Evolutionary conservation across 2,113 vertebrate genomes (phyloP).

Genomic region (Brachypteracias leptosomus): DNA sequence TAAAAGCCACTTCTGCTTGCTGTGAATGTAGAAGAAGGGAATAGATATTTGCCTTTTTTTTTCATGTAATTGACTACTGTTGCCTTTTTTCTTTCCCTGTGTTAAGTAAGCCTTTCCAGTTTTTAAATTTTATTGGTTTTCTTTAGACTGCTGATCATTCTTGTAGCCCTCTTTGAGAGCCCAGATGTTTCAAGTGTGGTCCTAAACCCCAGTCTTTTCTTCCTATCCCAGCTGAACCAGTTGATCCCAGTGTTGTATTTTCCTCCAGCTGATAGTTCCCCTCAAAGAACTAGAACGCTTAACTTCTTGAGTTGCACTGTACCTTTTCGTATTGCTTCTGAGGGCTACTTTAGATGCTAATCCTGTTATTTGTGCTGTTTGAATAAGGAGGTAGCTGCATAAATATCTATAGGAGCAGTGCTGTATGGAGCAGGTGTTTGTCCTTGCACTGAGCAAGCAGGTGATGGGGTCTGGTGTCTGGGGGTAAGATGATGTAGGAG

Average conservation of each 20-base stretch:
- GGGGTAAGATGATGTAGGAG: not conserved
- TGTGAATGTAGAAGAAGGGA: not conserved
- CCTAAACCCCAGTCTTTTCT: not conserved
- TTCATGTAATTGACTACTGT: not conserved
- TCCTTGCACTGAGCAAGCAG: not conserved
- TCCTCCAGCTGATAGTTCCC: not conserved
- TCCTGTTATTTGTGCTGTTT: not conserved
- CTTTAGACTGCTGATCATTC: not conserved
- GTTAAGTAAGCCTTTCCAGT: not conserved
- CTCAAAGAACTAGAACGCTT: not conserved
- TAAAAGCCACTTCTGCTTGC: constrained; percentile 1
- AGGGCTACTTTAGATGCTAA: not conserved
- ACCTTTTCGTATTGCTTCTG: not conserved
- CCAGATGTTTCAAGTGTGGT: not conserved
- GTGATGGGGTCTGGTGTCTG: not conserved
- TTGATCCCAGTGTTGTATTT: not conserved
- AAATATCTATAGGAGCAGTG: not conserved
- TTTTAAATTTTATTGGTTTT: not conserved
- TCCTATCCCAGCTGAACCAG: not conserved
- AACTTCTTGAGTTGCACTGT: not conserved
- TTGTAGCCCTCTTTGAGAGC: not conserved
- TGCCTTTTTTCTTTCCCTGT: not conserved
- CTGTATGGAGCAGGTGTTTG: not conserved
- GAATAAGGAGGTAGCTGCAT: not conserved
- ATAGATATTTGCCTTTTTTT: not conserved